A percentile compares a stretch with the other conserved stretches of the same genome.
These are phyloP conservation scores for Machaerirhynchus nigripectus DNA, from an alignment of 2,113 vertebrate genomes.

Conservation along the genomic window DNA sequence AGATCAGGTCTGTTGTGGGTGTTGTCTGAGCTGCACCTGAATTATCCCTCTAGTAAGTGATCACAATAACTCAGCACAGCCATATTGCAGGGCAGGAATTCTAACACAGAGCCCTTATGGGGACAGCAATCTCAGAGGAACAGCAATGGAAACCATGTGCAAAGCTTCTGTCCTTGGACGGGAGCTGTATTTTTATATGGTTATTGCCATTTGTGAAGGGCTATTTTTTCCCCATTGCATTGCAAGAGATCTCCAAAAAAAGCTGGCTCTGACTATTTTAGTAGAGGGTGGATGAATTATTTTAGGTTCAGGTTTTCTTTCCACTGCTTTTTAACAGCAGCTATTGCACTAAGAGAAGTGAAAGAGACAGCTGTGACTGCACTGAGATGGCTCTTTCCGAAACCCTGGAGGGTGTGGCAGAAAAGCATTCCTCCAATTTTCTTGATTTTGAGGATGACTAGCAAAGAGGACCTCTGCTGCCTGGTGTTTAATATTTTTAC, in stretches of 20 bases:
- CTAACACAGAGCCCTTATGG: neutral
- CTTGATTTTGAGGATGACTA: neutral
- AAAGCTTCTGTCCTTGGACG: neutral
- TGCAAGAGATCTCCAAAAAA: neutral
- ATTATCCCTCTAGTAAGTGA: neutral
- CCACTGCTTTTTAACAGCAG: neutral
- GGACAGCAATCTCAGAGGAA: neutral
- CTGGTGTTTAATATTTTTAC: neutral
- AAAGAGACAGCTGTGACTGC: slow-evolving; percentile 8
- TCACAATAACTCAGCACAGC: neutral
- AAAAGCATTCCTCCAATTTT: neutral
- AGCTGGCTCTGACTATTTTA: neutral
- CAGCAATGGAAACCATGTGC: neutral
- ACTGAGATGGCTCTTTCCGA: neutral
- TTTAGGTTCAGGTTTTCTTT: slow-evolving; percentile 1
- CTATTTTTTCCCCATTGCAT: neutral
- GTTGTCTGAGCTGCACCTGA: neutral
- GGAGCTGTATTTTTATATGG: neutral
- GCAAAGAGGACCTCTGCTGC: neutral
- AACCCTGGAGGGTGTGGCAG: neutral
- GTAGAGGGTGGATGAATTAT: neutral
- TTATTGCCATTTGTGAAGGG: neutral
- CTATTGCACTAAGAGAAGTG: neutral
- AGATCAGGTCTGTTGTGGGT: neutral
- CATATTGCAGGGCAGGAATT: neutral